Conservation (phyloP, 2,113 vertebrate species). For the Sphyrna mokarran region DNA sequence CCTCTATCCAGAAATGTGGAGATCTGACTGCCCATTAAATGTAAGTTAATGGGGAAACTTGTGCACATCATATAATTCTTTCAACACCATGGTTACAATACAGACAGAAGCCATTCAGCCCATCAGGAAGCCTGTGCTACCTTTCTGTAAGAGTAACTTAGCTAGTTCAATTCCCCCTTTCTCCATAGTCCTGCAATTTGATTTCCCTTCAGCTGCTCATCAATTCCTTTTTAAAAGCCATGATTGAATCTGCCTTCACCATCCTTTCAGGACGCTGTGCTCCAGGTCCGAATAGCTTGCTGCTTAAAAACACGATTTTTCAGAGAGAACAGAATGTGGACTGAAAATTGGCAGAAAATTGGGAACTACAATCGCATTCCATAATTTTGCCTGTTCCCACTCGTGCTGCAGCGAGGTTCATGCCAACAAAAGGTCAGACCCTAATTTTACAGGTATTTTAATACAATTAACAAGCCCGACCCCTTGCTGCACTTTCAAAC, state of each 20-base stretch:
- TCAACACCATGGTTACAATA: not conserved
- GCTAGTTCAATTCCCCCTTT: not conserved
- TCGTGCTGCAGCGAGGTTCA: too few relatives aligned
- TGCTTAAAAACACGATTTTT: not conserved
- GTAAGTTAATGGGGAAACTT: too few relatives aligned
- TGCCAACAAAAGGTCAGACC: too few relatives aligned
- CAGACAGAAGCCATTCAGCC: not conserved
- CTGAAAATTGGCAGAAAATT: too few relatives aligned
- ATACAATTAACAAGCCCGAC: too few relatives aligned
- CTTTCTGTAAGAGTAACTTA: not conserved
- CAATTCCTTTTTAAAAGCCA: not conserved
- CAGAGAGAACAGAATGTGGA: too few relatives aligned
- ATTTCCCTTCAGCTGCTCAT: not conserved
- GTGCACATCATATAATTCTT: too few relatives aligned
- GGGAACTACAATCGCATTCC: too few relatives aligned
- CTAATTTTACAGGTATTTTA: too few relatives aligned
- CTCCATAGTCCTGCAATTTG: not conserved
- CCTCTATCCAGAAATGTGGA: not conserved
- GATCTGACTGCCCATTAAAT: too few relatives aligned
- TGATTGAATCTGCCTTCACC: not conserved
- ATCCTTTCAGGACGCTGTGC: not conserved
- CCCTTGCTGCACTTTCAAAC: too few relatives aligned
- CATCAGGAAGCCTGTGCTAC: not conserved
- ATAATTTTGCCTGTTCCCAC: too few relatives aligned
- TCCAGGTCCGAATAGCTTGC: not conserved